A percentile compares a stretch with the other conserved stretches of the same genome.
phyloP scores from a whole-genome alignment of 2,888 invertebrate genomes.

The Strigamia crassipes region DNA sequence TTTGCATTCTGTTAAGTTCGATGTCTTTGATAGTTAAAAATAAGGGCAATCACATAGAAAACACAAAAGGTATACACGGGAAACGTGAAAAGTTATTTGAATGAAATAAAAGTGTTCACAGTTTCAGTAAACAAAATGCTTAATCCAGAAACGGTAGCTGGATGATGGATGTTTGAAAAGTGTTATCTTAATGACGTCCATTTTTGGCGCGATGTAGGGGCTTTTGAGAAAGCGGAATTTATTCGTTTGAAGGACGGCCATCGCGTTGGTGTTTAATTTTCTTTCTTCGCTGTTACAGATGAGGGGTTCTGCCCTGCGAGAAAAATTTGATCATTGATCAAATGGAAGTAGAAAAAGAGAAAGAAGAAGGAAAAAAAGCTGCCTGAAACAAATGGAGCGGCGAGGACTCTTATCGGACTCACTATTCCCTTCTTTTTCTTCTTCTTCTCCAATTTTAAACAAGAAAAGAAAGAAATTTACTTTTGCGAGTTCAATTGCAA shows the following conservation, averaged over 20 bases:
- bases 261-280: constrained; percentile 7
- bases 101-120: too few relatives aligned
- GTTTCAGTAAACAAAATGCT: too few relatives aligned
- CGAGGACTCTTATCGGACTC: constrained; percentile 21
- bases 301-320: constrained; percentile 16
- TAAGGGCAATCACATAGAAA: too few relatives aligned
- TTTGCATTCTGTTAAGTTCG: too few relatives aligned
- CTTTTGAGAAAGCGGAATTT: constrained; percentile 21
- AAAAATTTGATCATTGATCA: constrained; percentile 21
- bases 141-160: background rate
- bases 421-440: background rate
- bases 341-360: constrained; percentile 13
- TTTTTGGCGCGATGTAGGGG: background rate
- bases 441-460: background rate
- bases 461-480: background rate
- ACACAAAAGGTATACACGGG: too few relatives aligned
- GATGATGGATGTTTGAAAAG: constrained; percentile 9
- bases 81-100: too few relatives aligned
- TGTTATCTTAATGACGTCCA: constrained; percentile 21
- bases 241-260: constrained; percentile 21
- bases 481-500: background rate
- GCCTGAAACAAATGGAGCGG: constrained; percentile 11
- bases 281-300: constrained; percentile 17
- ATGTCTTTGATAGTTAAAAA: too few relatives aligned
- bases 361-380: background rate